Base-by-base conservation (phyloP, 2,797 vertebrate genomes). In the Melanotaenia trifasciata region DNA sequence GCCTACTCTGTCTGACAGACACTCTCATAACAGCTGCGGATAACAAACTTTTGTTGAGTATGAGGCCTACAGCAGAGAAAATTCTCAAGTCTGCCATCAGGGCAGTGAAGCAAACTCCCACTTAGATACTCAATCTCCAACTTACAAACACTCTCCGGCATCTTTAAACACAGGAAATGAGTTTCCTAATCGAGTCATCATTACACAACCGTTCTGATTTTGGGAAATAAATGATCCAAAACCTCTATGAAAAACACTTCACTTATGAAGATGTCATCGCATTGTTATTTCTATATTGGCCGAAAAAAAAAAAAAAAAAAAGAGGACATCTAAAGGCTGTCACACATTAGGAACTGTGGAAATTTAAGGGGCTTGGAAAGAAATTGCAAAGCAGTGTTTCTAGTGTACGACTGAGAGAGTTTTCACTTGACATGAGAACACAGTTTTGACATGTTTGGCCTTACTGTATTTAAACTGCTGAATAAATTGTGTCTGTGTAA, bases 151-250 rank as follows among this genome's bases (percentile, higher is more conserved):
- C 70, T 74, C 79, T 76, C 67, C 76, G 32, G n/a, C 67, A 64
- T 83, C 70, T 90, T 76, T 88, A 87, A 87, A 90, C 87, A 92
- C 72, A 81, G 84, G 84, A 90, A 91, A 81, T 77, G 53, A 12
- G 6, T 89, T 83, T 85, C 84, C 69, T 67, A 84, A 90, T 79
- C 72, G 64, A 76, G 51, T 65, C 72, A 72, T 74, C 61, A 72
- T 80, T 84, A 86, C 81, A 77, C 76, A 75, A 85, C 61, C 56
- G 38, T 53, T 56, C 63, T 40, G n/a, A 32, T 59, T 76, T 68
- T 80, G 70, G 26, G 64, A 58, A 24, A 78, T 50, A 76, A 60
- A 50, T 64, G 59, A 71, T 16, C 40, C 40, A 59, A 72, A 62
- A 40, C 62, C 1, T 32, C 67, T 57, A 35, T 0, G 14, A 78